Percentiles rank a stretch among this genome's conserved stretches.
These are phyloP conservation scores for Heliocidaris tuberculata DNA, from an alignment of 35 echinoderm and acorn worm genomes.

Conservation along the genomic window DNA sequence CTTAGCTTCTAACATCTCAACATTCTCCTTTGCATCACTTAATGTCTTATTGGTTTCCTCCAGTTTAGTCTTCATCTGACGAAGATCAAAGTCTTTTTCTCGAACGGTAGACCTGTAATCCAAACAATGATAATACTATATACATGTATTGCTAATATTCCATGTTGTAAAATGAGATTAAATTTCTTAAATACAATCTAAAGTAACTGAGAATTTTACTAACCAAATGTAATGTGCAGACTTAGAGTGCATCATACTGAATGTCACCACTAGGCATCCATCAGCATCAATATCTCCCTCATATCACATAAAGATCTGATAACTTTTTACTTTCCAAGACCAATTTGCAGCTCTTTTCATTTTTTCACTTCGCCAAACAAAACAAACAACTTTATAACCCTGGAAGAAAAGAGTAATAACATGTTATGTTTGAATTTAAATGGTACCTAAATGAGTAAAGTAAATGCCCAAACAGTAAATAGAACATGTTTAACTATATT, in stretches of 20 bases:
- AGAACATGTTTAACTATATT: too few relatives aligned
- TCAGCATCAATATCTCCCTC: background rate
- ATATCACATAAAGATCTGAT: background rate
- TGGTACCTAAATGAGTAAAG: too few relatives aligned
- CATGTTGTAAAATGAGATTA: background rate
- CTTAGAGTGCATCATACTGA: too few relatives aligned
- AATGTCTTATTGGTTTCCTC: slow-evolving; percentile 65
- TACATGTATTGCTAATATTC: background rate
- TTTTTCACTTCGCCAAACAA: background rate
- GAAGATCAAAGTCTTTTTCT: slow-evolving; percentile 72
- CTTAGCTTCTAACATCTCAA: slow-evolving; percentile 51
- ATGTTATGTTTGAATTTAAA: too few relatives aligned
- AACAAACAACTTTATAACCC: background rate
- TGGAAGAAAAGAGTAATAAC: too few relatives aligned
- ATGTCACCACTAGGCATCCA: too few relatives aligned
- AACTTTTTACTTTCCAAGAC: too few relatives aligned
- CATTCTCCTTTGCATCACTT: slow-evolving; percentile 39
- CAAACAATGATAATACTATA: background rate
- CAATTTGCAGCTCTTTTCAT: background rate
- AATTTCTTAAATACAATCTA: too few relatives aligned
- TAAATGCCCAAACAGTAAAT: too few relatives aligned
- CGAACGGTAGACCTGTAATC: slow-evolving; percentile 55
- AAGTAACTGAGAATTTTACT: too few relatives aligned
- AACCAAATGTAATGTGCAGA: background rate
- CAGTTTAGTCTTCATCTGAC: slow-evolving; percentile 47